Evolutionary conservation across 2,113 vertebrate species (phyloP), one percentile per base, ranked within the genome.

Genomic region (Plecturocebus donacophilus): DNA sequence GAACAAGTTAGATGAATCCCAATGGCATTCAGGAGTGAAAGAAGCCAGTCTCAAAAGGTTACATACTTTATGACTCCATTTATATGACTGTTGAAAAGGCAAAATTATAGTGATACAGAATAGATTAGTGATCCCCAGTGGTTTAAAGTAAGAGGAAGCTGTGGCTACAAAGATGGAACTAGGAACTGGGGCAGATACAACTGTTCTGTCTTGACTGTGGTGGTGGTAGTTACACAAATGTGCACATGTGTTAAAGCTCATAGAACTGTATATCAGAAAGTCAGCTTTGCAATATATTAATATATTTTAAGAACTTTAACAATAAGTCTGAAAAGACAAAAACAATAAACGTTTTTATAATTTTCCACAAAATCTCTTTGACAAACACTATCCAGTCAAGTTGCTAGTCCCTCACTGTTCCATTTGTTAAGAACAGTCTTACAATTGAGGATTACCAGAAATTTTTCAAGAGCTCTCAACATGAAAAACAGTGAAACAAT

Each of bases 341-440:
- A 95, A 73, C 40, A 73, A 66, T 79, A 86, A 49, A 32, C 76
- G 8, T n/a, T 61, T 95, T 25, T 47, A 88, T 10, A 0, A 56
- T 90, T 93, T 93, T 35, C 56, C 49, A 32, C 20, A 88, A 92
- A 96, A 88, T 8, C 20, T 73, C 21, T 82, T 87, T 61, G 90
- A 89, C 38, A 87, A 96, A 90, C 0, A 5, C 52, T 21, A 45
- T 75, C 52, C 52, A 90, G 49, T 76, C 30, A 73, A 73, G 45
- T 6, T 75, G 12, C 45, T 86, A 64, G 35, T 27, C 3, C 16
- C 27, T 71, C 5, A 56, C 10, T 17, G 13, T 70, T 58, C 23
- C 13, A 56, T 9, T 9, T 47, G 19, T 76, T 89, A 27, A 90
- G 91, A 82, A 58, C 30, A 81, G 32, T 61, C 54, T 9, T 16